These are phyloP conservation scores for Morpho helenor DNA, from an alignment of 2,888 invertebrate species.

Conservation along the genomic window DNA sequence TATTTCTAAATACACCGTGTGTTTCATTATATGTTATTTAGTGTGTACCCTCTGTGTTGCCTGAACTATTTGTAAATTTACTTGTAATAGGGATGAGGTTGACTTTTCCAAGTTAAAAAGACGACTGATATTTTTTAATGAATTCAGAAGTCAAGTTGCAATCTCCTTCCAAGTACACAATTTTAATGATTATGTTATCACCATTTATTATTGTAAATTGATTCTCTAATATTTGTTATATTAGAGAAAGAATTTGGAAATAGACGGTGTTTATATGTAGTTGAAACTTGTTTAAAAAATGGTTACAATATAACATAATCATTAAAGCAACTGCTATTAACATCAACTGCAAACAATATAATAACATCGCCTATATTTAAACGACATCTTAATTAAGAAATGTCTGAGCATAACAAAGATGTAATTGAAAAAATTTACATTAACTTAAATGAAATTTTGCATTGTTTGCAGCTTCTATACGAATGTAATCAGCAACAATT, in stretches of 20 bases:
- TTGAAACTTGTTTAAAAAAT: no score
- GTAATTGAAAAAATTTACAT: no score
- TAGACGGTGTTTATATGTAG: no score
- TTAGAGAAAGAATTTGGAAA: no score
- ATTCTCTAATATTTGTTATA: background rate
- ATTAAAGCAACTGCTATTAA: constrained; percentile 4
- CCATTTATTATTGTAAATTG: background rate
- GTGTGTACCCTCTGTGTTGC: constrained; percentile 13
- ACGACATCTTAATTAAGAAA: background rate
- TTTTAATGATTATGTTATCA: constrained; percentile 11
- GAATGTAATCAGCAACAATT: constrained; percentile 10
- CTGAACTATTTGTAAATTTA: constrained; percentile 10
- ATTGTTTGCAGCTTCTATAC: constrained; percentile 4
- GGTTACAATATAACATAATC: constrained; percentile 6
- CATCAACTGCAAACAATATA: constrained; percentile 5
- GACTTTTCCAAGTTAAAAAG: background rate
- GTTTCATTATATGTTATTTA: constrained; percentile 18
- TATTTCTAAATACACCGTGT: constrained; percentile 4
- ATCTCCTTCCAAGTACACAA: constrained; percentile 7
- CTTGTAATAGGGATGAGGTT: constrained; percentile 2
- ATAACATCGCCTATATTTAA: background rate
- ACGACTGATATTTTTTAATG: background rate
- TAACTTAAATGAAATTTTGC: background rate
- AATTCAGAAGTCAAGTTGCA: background rate
- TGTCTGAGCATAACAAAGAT: no score